A percentile compares a stretch with the other conserved stretches of the same genome.
Conservation (phyloP, 2,113 vertebrate genomes). For the Psammodynastes pulverulentus region DNA sequence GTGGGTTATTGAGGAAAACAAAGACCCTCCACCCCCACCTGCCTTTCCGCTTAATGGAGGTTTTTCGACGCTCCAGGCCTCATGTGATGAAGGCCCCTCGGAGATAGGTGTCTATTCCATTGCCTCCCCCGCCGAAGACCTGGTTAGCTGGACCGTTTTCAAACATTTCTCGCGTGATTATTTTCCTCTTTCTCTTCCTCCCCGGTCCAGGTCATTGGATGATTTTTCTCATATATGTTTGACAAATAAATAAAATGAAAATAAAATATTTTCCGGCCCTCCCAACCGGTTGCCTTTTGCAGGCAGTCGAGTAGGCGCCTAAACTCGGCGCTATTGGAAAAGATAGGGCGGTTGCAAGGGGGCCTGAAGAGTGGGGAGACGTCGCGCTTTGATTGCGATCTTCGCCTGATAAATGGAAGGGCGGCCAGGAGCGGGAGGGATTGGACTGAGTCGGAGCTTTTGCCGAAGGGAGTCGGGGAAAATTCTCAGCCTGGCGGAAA, state of each 20-base stretch:
- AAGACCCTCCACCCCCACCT: too few species aligned
- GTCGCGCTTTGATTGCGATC: background rate
- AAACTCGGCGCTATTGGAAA: fast-evolving
- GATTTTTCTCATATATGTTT: too few species aligned
- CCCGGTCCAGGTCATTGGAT: fast-evolving
- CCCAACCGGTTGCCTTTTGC: fast-evolving
- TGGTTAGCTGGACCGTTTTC: background rate
- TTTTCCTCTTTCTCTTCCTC: too few species aligned
- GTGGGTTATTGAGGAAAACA: background rate
- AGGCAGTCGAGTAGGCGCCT: background rate
- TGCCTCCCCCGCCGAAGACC: background rate
- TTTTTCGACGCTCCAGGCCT: background rate
- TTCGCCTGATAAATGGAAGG: background rate
- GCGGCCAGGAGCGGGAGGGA: background rate
- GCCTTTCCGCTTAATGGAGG: background rate
- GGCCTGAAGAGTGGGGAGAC: fast-evolving
- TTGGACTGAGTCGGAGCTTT: background rate
- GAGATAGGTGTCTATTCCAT: too few species aligned
- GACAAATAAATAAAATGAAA: too few species aligned
- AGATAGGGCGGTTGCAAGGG: background rate
- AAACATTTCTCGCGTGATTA: background rate
- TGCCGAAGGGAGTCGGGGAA: background rate
- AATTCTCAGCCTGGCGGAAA: background rate
- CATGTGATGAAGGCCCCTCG: background rate
- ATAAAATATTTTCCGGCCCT: too few species aligned